Evolutionary conservation across 1,140 invertebrate genomes (phyloP), one percentile per base, ranked within the genome.

Genomic region (Galendromus occidentalis): DNA sequence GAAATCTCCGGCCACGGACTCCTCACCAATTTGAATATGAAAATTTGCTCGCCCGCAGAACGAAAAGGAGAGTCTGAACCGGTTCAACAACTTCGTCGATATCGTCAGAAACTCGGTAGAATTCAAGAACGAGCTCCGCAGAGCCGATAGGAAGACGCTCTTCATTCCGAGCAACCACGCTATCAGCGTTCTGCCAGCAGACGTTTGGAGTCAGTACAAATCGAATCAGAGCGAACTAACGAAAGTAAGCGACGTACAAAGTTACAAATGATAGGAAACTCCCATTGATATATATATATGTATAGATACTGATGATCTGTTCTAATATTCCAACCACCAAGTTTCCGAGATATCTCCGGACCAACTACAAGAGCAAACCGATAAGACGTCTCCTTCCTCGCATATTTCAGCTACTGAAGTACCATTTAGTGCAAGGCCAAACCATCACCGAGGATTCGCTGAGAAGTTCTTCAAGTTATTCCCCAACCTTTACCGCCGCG

Each of bases 151-250:
- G 47, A 79, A 90, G 5, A 92, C 90, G 0, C 78, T 93, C 22
- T 89, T 93, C 73, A 88, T 87, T 0, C 90, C 90, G 0, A 88
- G 85, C 69, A 92, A 93, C 74, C 83, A 85, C 65, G 90, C 90
- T 0, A 71, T 77, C 51, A 64, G 68, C n/a, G 64, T 66, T 20
- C 59, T 70, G 41, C 66, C 67, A 9, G 41, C 42, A 6, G 69
- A 47, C 29, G 29, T 41, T 41, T 65, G 51, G 51, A 25, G 25
- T 2, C 51, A 59, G 51, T 59, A 59, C 22, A 59, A 22, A 25
- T 59, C 51, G 17, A 59, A 59, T 9, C 25, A 59, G 14, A 59
- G 25, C 17, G 51, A 59, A 22, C 51, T 59, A 2, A 29, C 14
- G 4, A 59, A 59, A 22, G 51, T 59, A 25, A 59, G 2, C 20